Percentiles rank a stretch among this genome's conserved stretches.
Conservation (phyloP, 2,888 invertebrate species). For the Lamellibrachia columna region DNA sequence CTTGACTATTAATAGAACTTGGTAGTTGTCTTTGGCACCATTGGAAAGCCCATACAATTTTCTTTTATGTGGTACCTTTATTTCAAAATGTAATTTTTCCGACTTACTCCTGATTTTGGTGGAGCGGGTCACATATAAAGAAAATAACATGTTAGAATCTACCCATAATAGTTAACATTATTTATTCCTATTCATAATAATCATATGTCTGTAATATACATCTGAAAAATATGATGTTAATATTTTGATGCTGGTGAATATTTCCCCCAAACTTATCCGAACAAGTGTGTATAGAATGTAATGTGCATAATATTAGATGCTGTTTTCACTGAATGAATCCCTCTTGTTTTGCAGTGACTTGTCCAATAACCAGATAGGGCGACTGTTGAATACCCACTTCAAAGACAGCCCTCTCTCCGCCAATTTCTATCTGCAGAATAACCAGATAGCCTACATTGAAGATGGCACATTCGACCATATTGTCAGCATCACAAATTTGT, state of each 20-base stretch:
- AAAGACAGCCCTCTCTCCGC: slow-evolving; percentile 32
- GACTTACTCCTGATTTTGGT: too few species aligned
- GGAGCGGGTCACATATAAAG: too few species aligned
- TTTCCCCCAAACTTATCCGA: not conserved
- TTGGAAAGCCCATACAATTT: too few species aligned
- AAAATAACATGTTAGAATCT: slow-evolving; percentile 32
- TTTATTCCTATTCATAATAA: too few species aligned
- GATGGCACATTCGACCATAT: slow-evolving; percentile 51
- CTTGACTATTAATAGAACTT: too few species aligned
- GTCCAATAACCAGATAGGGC: slow-evolving; percentile 41
- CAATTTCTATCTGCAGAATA: slow-evolving; percentile 35
- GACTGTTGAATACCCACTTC: slow-evolving; percentile 37
- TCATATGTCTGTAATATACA: too few species aligned
- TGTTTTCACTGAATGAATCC: not conserved
- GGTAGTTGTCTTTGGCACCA: too few species aligned
- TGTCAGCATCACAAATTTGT: slow-evolving; percentile 43
- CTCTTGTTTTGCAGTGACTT: not conserved
- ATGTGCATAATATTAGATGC: not conserved
- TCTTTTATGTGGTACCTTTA: too few species aligned
- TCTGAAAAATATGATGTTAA: too few species aligned
- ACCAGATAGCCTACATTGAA: slow-evolving; percentile 53
- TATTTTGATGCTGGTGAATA: not conserved
- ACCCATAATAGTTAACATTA: too few species aligned
- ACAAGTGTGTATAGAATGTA: not conserved
- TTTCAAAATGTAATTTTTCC: too few species aligned